Base-by-base conservation (phyloP, 2,113 vertebrate genomes). In the Brienomyrus brachyistius region DNA sequence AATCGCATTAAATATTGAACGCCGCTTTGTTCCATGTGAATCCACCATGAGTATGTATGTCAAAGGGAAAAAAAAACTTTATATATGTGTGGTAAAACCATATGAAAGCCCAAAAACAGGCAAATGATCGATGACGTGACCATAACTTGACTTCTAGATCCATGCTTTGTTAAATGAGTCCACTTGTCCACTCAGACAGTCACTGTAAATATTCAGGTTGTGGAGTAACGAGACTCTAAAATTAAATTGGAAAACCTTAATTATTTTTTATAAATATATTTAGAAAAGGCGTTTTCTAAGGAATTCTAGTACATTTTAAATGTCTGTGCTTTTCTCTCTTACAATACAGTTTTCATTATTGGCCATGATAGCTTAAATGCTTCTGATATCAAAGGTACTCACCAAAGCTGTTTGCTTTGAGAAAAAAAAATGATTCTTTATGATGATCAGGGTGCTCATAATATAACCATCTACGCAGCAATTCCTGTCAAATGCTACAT, bases 1-100 rank as follows among this genome's bases (percentile, higher is more conserved):
- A 85, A 43, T 15, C 17, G 27, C 21, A 86, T 90, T 70, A 90
- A 90, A 86, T 70, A 86, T 86, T 90, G n/a, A 89, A 27, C 17
- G 0, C 5, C 51, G 17, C 31, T 89, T 89, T 83, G 50, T 82
- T 56, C 10, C 27, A n/a, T 9, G 35, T 31, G 19, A 23, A 45
- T 77, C 70, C 9, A 7, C 50, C 23, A 31, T 21, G 50, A 35
- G 31, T 59, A 35, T 40, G 50, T 56, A 17, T 51, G 50, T 27
- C 50, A 87, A 43, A 40, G 9, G 51, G 59, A 35, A 80, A 43
- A 40, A 43, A 80, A 40, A 80, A 80, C 31, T 21, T 80, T 50
- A 50, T 59, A 19, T 51, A 19, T 3, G 23, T 5, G 47, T 31
- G 83, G 9, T 50, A 31, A 86, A 86, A 31, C 9, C 10, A 21